phyloP scores from a whole-genome alignment of 2,888 invertebrate species.

The Agrotis segetum region DNA sequence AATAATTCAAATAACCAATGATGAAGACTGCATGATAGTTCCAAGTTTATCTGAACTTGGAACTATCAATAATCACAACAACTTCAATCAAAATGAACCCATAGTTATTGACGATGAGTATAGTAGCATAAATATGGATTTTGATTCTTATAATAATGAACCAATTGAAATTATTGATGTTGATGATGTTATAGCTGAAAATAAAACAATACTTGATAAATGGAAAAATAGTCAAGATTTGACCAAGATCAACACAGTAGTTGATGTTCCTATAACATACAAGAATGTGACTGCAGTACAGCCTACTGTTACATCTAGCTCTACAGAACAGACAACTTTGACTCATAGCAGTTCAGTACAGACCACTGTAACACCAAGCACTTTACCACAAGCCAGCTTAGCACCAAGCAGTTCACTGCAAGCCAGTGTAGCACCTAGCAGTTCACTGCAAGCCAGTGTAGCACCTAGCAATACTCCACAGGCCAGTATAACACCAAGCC shows the following conservation, averaged over 20 bases:
- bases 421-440: neutral
- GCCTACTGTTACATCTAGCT: neutral
- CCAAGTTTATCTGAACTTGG: conserved; percentile 16
- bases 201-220: conserved; percentile 62
- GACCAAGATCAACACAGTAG: conserved; percentile 24
- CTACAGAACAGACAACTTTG: neutral
- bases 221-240: conserved; percentile 27
- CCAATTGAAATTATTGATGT: conserved; percentile 69
- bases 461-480: neutral
- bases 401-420: neutral
- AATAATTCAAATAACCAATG: conserved; percentile 1
- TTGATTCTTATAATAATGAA: conserved; percentile 12
- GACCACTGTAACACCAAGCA: too few species aligned
- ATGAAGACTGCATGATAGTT: conserved; percentile 52
- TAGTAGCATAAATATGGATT: conserved; percentile 28
- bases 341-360: neutral
- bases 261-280: conserved; percentile 43
- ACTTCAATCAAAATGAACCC: conserved; percentile 11
- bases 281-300: neutral
- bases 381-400: neutral
- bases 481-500: neutral
- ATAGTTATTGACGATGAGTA: conserved; percentile 64
- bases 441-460: neutral
- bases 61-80: neutral
- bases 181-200: conserved; percentile 74